Base-by-base conservation (phyloP, 2,113 vertebrate species). In the Barnardius zonarius region DNA sequence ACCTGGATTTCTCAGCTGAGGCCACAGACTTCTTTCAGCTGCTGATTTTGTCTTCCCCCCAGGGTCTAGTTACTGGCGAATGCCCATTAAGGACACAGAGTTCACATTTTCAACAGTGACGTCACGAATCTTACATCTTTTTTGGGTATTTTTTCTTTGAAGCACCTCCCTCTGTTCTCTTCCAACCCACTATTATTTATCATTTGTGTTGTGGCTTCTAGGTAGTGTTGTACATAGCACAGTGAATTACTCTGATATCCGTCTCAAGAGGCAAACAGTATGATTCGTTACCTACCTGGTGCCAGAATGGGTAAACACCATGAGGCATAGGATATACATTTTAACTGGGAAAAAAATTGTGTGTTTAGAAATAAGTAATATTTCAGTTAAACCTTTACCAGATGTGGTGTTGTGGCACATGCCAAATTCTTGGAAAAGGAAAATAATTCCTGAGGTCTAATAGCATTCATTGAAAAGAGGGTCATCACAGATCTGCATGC, bases 351-450 rank as follows among this genome's bases (percentile, higher is more conserved):
- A 93, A 81, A 52, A 80, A 83, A 39, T 6, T 57, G 64, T 69
- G 2, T 43, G 61, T 70, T 88, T 79, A 88, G 55, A 83, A 90
- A 92, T 10, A 48, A 77, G 54, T 35, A 33, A 77, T 74, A 80
- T 92, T 92, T 92, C 86, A 83, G 49, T 49, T 85, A 92, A 92
- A 77, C 20, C 33, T 91, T 68, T 84, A 93, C 57, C 72, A 94
- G 27, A 81, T 83, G 57, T 46, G 17, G 27, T 63, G 20, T 5
- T 69, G 37, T 67, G 84, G 67, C 49, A 81, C 8, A 25, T 39
- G 24, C 39, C 68, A 77, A 93, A 86, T 64, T 83, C 28, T 51
- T 55, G n/a, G 41, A 74, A 74, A 90, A 79, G n/a, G n/a, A 74
- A 90, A 88, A 74, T 43, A 55, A 67, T 5, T 3, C 19, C 24